Evolutionary conservation across 2,797 vertebrate genomes (phyloP), one percentile per base, ranked within the genome.

Genomic region (Myripristis murdjan): DNA sequence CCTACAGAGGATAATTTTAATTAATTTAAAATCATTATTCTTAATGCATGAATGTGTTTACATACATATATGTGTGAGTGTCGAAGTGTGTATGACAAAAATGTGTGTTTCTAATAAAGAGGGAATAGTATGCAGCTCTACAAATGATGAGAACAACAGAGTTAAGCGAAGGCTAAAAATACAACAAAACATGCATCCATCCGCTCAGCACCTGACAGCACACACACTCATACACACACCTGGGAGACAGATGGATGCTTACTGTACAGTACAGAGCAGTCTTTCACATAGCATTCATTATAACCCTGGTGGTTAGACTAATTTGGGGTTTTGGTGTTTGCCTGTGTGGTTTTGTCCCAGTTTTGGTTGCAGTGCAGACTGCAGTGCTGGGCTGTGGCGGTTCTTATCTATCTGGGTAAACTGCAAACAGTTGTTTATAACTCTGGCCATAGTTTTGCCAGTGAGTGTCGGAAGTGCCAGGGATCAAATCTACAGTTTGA

Each of bases 171-270:
- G 26, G 23, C 52, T 47, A 48, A 39, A 62, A 61, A 54, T 46
- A 61, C 35, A 37, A 37, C 35, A 46, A 18, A 61, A n/a, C 49
- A 48, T n/a, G 20, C 31, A 37, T 44, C 2, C 39, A 46, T 37
- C 57, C 22, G 49, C 49, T 70, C 48, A 70, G 28, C 48, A 53
- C 61, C 67, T 53, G 3, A 53, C 43, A 18, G 33, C 43, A 63
- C 5, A 26, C 18, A 28, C 5, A 16, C 8, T 10, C 33, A 10
- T 11, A 43, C 47, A 24, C 14, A 41, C 22, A 49, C 43, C 31
- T 35, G 10, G 11, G 35, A 37, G 35, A 10, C 35, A 31, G 28
- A 31, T 12, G 35, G 35, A 37, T 35, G 37, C 35, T 37, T 37
- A 37, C 10, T 9, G 1, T n/a, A n/a, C n/a, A n/a, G n/a, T 6